phyloP scores from a whole-genome alignment of 1,140 invertebrate species.

The Heliconius eleuchia region DNA sequence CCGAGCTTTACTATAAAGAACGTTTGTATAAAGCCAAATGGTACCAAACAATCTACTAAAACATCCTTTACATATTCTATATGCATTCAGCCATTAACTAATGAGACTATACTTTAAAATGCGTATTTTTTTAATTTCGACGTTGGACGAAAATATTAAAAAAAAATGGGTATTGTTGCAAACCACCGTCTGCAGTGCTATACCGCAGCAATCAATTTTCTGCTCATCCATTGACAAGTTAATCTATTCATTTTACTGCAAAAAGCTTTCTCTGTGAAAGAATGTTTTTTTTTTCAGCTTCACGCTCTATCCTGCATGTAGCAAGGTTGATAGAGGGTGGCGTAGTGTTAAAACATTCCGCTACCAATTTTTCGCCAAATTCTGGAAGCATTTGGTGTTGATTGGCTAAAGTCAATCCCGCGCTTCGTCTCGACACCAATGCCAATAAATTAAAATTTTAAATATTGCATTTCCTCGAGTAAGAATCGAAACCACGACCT shows the following conservation, averaged over 20 bases:
- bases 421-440: too few species aligned
- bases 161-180: not conserved
- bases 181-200: slow-evolving; percentile 5
- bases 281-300: not conserved
- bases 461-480: too few species aligned
- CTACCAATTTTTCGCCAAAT: too few species aligned
- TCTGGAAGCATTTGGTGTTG: too few species aligned
- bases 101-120: not conserved
- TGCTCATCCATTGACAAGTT: slow-evolving; percentile 13
- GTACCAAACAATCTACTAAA: not conserved
- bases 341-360: too few species aligned
- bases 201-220: slow-evolving; percentile 23
- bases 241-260: slow-evolving; percentile 23
- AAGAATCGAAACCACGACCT: too few species aligned
- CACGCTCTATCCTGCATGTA: not conserved
- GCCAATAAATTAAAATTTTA: too few species aligned
- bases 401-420: too few species aligned
- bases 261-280: not conserved
- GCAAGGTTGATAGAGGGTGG: too few species aligned
- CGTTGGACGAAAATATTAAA: not conserved
- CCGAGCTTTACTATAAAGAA: not conserved
- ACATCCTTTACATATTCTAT: not conserved
- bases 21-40: not conserved
- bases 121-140: not conserved
- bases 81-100: slow-evolving; percentile 4